Evolutionary conservation across 2,797 vertebrate species (phyloP), one percentile per base, ranked within the genome.

Genomic region (Protosalanx chinensis): DNA sequence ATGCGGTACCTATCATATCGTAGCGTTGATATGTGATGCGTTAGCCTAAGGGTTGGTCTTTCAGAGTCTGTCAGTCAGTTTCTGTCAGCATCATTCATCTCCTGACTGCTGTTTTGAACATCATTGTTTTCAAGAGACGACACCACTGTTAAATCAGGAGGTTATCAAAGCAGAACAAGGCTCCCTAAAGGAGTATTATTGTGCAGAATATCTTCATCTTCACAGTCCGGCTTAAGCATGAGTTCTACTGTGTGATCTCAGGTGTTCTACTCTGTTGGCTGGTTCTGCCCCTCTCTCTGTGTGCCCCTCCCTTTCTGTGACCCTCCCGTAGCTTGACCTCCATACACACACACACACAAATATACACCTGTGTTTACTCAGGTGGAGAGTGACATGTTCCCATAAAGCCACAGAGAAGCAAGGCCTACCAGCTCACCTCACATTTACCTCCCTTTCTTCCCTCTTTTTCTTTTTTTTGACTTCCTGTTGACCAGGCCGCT

Each of bases 351-450:
- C 60, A 69, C 66, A 73, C 72, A 79, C 80, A 84, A 76, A 85
- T 66, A 76, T 85, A 88, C 88, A 89, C 84, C 87, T 88, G 86
- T 91, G 84, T 92, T 91, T 90, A 87, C 87, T 79, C 71, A 91
- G 83, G 86, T 79, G 82, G 73, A 75, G 79, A 80, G 76, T 62
- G 62, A 60, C 64, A 66, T 41, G 4, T 68, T 71, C 68, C 72
- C 67, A 74, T 75, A 76, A 75, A 73, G 46, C 56, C 60, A 57
- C 61, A 70, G 35, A 66, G 63, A 35, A 30, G 59, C 33, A 46
- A 72, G 72, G 77, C 71, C 58, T 27, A 58, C 32, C n/a, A 67
- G 69, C 32, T 70, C n/a, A 68, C 71, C 60, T 57, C 62, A 68
- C 79, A 74, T 87, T 88, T 85, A 67, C 75, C 70, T 84, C 76